These are phyloP conservation scores for Diglossa cyanea DNA, from an alignment of 2,797 vertebrate genomes.

Conservation along the genomic window DNA sequence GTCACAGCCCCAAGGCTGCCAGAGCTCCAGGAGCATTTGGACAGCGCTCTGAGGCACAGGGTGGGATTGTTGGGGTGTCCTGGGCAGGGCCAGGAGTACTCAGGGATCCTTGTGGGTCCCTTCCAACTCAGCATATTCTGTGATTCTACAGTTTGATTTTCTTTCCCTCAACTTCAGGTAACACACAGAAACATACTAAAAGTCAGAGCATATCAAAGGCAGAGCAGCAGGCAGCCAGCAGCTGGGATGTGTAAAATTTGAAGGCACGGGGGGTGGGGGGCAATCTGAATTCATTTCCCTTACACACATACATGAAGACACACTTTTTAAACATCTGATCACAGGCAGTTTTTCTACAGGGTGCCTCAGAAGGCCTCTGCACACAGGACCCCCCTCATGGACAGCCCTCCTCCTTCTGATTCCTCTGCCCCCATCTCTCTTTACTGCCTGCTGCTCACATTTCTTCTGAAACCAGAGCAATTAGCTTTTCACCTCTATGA, in stretches of 20 bases:
- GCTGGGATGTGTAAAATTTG: fast-evolving
- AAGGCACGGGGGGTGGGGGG: not conserved
- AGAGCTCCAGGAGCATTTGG: not conserved
- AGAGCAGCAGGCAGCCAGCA: not conserved
- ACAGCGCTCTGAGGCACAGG: fast-evolving
- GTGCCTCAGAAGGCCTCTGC: not conserved
- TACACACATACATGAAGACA: not conserved
- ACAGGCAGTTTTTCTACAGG: not conserved
- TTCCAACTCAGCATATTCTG: not conserved
- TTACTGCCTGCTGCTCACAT: not conserved
- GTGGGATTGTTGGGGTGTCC: not conserved
- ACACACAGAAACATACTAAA: not conserved
- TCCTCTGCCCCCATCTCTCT: not conserved
- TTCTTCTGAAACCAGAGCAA: not conserved
- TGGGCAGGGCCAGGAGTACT: not conserved
- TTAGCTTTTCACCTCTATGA: not conserved
- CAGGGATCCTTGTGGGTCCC: not conserved
- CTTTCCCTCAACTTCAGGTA: not conserved
- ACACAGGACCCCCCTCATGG: fast-evolving
- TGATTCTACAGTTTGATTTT: not conserved
- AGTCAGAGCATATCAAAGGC: not conserved
- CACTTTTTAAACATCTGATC: not conserved
- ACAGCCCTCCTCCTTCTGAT: not conserved
- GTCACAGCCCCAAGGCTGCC: not conserved
- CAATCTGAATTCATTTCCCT: not conserved